Evolutionary conservation across 2,888 invertebrate genomes (phyloP), one percentile per base, ranked within the genome.

Genomic region (Pheosia gnoma): DNA sequence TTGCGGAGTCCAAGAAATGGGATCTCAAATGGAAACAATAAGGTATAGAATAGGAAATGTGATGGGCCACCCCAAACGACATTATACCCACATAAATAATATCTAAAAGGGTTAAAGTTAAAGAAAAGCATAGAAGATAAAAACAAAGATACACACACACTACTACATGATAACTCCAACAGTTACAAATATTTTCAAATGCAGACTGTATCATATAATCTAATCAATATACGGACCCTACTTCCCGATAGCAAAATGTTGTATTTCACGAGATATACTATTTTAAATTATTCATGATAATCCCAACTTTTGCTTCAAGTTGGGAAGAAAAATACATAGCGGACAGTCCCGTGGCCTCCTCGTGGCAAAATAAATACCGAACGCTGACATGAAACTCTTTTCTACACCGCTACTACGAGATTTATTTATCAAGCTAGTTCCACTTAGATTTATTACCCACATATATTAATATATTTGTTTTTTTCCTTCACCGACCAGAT

Each of bases 221-320:
- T 25, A 25, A 72, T 77, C 73, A 73, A 78, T 81, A 74, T 57
- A 66, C 61, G 58, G 57, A 53, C 62, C 60, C 61, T 60, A 60
- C 52, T 60, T 62, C 58, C 57, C 58, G 59, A 68, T 68, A 62
- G 56, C 61, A 66, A 59, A 60, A 70, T 63, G 38, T 49, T 72
- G 63, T 83, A 82, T 81, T 84, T 78, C 69, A 79, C 79, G 81
- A 83, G 85, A 84, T 82, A 82, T 83, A 74, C 76, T 81, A 82
- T 83, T 86, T 86, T 84, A 88, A 89, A 87, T 89, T 88, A 92
- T 92, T 91, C 89, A 90, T 90, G 86, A 87, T 84, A 84, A 88
- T 84, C 82, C 83, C 80, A 88, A 91, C 86, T 90, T 87, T 82
- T 79, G 79, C 77, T 71, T 72, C 74, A 77, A 81, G 81, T 80